Percentiles rank a stretch among this genome's conserved stretches.
Conservation (phyloP, 2,797 vertebrate species). For the Mormyrus proboscirostris region DNA sequence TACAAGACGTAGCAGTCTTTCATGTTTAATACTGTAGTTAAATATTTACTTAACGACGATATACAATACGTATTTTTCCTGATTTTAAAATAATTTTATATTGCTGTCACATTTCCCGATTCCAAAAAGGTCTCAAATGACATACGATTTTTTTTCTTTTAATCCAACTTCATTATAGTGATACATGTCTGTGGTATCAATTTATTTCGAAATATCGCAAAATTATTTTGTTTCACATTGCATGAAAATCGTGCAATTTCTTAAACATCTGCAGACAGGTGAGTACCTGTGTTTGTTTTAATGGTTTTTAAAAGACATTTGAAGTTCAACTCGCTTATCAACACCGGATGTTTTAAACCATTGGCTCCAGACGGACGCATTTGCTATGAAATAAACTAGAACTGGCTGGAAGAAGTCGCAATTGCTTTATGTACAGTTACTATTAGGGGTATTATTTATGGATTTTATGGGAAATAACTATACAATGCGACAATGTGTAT, state of each 20-base stretch:
- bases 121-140: background rate
- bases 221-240: background rate
- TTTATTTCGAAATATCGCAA: background rate
- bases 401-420: background rate
- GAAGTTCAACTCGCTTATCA: background rate
- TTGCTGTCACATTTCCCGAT: background rate
- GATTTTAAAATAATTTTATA: background rate
- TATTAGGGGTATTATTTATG: background rate
- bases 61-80: background rate
- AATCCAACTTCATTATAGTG: background rate
- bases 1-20: background rate
- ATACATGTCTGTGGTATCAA: background rate
- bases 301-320: background rate
- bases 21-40: background rate
- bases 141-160: background rate
- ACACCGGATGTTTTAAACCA: background rate
- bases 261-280: background rate
- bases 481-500: background rate
- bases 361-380: background rate
- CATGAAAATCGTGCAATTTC: background rate
- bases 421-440: background rate
- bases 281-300: background rate
- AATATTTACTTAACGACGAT: background rate
- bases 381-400: background rate
- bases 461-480: background rate